These are phyloP conservation scores for Pedionomus torquatus DNA, from an alignment of 2,113 vertebrate species.

Conservation along the genomic window DNA sequence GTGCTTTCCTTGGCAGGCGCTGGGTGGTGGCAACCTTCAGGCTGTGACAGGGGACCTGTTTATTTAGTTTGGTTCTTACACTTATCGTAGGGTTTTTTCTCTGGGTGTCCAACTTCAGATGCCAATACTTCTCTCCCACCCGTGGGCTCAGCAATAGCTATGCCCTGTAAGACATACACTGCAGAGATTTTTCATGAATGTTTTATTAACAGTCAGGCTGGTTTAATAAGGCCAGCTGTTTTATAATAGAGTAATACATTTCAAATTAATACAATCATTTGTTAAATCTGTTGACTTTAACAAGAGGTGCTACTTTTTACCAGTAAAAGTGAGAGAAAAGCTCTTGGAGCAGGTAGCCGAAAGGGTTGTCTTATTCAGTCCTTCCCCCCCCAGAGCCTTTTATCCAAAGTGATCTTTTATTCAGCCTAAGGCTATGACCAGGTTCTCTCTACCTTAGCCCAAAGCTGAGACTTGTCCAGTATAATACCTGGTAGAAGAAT, in stretches of 20 bases:
- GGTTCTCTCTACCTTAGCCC: background rate
- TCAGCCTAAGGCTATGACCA: background rate
- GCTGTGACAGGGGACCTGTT: constrained; percentile 30
- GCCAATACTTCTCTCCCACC: background rate
- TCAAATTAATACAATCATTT: constrained; percentile 6
- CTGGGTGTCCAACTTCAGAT: background rate
- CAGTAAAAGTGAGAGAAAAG: background rate
- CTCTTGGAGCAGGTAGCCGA: background rate
- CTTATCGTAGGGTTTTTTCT: background rate
- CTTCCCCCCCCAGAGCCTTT: background rate
- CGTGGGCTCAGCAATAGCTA: background rate
- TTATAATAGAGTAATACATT: background rate
- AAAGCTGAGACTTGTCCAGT: background rate
- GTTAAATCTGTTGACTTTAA: background rate
- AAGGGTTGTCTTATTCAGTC: background rate
- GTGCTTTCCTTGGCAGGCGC: constrained; percentile 24
- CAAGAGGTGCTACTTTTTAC: background rate
- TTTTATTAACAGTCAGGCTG: background rate
- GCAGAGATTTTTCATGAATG: background rate
- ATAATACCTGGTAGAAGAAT: background rate
- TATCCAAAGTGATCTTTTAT: background rate
- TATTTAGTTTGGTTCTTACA: constrained; percentile 9
- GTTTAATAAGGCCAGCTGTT: background rate
- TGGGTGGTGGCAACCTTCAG: constrained; percentile 24
- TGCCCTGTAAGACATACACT: background rate